A percentile compares a stretch with the other conserved stretches of the same genome.
Conservation (phyloP, 2,113 vertebrate species). For the Brachirus orientalis region DNA sequence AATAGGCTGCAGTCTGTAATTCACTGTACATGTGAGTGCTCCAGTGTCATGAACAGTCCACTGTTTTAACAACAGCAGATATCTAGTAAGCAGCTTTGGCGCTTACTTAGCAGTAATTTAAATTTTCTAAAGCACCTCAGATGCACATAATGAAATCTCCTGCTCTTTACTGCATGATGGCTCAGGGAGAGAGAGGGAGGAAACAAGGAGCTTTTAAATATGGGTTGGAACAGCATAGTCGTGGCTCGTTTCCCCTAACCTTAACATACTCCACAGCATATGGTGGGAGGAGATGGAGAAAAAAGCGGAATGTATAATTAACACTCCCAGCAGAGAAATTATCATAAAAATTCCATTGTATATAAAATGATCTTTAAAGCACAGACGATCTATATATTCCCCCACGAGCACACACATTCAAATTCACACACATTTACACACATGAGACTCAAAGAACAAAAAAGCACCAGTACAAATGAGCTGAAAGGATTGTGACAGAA, state of each 20-base stretch:
- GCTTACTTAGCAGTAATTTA: slow-evolving; percentile 42
- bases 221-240: slow-evolving; percentile 40
- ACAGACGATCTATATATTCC: slow-evolving; percentile 9
- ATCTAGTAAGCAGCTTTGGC: slow-evolving; percentile 30
- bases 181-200: slow-evolving; percentile 7
- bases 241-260: slow-evolving; percentile 46
- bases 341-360: slow-evolving; percentile 67
- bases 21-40: slow-evolving; percentile 7
- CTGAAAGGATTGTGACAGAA: slow-evolving; percentile 61
- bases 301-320: slow-evolving; percentile 71
- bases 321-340: slow-evolving; percentile 64
- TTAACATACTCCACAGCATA: slow-evolving; percentile 37
- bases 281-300: slow-evolving; percentile 60
- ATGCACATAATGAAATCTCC: slow-evolving; percentile 38
- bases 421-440: slow-evolving; percentile 25
- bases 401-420: slow-evolving; percentile 9
- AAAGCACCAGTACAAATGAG: slow-evolving; percentile 54
- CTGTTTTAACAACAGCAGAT: slow-evolving; percentile 23
- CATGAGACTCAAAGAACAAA: slow-evolving; percentile 42
- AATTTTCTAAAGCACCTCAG: slow-evolving; percentile 33
- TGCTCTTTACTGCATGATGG: slow-evolving; percentile 48
- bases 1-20: slow-evolving; percentile 1
- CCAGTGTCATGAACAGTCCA: slow-evolving; percentile 10
- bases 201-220: slow-evolving; percentile 45
- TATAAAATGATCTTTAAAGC: slow-evolving; percentile 54